Percentiles rank a stretch among this genome's conserved stretches.
phyloP scores from a whole-genome alignment of 2,888 invertebrate genomes.

The Sycophila texana region DNA sequence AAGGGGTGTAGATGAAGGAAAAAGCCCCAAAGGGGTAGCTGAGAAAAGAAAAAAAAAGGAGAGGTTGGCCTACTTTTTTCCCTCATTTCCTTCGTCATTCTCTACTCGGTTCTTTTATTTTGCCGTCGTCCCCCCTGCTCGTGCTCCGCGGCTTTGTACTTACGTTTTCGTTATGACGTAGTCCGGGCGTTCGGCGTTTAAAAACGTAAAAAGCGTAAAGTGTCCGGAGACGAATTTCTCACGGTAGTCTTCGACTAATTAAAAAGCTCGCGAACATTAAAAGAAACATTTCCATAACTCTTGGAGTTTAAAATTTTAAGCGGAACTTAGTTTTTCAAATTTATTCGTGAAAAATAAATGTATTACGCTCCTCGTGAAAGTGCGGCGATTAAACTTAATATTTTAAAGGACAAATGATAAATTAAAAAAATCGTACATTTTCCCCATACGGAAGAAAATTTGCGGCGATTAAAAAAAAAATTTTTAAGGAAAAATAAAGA shows the following conservation, averaged over 20 bases:
- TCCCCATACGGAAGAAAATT: no score
- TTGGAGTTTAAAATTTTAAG: slow-evolving; percentile 17
- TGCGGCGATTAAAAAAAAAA: no score
- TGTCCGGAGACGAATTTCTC: slow-evolving; percentile 26
- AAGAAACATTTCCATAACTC: slow-evolving; percentile 3
- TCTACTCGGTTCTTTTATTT: slow-evolving; percentile 34
- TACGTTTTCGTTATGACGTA: slow-evolving; percentile 38
- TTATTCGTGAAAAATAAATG: no score
- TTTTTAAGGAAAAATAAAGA: not conserved
- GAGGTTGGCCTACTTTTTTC: slow-evolving; percentile 61
- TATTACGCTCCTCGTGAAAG: no score
- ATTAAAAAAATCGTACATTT: no score
- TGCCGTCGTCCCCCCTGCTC: slow-evolving; percentile 11
- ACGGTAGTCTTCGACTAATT: slow-evolving; percentile 47
- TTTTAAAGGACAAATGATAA: no score
- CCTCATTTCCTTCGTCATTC: slow-evolving; percentile 50
- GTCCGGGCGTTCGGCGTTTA: slow-evolving; percentile 36
- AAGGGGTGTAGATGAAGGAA: slow-evolving; percentile 18
- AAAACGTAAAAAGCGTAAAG: slow-evolving; percentile 2
- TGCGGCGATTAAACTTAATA: no score
- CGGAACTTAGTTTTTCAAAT: not conserved
- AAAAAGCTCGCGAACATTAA: slow-evolving; percentile 28
- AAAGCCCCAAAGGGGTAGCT: slow-evolving; percentile 26
- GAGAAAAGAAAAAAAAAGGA: slow-evolving; percentile 56
- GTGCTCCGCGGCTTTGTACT: slow-evolving; percentile 7